Evolutionary conservation across 2,797 vertebrate species (phyloP).

Genomic region (Ibycter americanus): DNA sequence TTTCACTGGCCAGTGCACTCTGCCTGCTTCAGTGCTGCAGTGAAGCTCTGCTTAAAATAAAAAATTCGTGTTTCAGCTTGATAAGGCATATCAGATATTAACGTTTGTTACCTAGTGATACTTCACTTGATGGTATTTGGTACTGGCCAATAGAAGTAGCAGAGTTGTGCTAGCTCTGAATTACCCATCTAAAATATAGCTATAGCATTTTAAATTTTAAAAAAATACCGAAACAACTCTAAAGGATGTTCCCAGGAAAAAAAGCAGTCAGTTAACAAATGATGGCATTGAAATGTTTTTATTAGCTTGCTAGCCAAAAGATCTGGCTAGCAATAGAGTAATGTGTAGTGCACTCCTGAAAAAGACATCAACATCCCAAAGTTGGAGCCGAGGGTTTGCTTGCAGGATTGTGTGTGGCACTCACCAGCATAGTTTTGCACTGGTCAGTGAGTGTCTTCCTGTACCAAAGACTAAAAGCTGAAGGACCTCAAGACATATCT

Average conservation of each 20-base stretch:
- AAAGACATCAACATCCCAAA: not conserved
- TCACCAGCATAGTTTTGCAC: not conserved
- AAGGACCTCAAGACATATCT: not conserved
- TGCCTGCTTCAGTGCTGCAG: not conserved
- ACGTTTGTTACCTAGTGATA: not conserved
- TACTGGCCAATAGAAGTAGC: not conserved
- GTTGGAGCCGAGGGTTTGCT: not conserved
- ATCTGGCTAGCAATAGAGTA: not conserved
- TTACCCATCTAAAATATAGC: not conserved
- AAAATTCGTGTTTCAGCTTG: not conserved
- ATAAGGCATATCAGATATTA: not conserved
- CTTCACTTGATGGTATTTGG: not conserved
- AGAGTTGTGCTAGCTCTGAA: not conserved
- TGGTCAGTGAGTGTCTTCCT: not conserved
- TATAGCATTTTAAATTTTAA: not conserved
- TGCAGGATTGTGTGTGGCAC: not conserved
- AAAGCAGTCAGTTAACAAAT: not conserved
- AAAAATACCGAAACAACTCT: not conserved
- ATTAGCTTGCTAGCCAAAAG: not conserved
- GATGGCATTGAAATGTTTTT: not conserved
- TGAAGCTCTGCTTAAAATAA: not conserved
- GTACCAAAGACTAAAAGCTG: not conserved
- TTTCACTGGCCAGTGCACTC: not conserved
- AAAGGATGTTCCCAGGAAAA: not conserved
- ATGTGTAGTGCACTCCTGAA: not conserved